Evolutionary conservation across 2,113 vertebrate species (phyloP).

Genomic region (Malurus alboscapulatus): DNA sequence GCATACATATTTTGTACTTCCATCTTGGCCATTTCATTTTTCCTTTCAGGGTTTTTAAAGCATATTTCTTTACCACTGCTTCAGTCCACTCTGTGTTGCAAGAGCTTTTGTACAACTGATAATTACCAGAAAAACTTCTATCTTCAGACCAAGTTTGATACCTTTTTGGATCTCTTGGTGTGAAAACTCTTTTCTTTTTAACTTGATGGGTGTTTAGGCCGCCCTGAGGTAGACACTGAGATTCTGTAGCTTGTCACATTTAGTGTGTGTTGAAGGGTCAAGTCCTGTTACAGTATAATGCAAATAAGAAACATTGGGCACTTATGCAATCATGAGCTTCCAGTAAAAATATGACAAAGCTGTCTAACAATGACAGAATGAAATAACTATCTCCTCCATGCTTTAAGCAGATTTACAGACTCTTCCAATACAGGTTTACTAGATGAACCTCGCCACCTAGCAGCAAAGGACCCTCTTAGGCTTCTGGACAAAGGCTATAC

Average conservation of each 20-base stretch:
- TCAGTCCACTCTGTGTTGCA: not conserved
- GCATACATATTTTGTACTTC: not conserved
- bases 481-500: not conserved
- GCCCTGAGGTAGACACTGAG: not conserved
- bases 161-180: not conserved
- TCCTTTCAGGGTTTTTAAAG: not conserved
- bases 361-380: not conserved
- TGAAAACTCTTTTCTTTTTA: not conserved
- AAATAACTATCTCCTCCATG: not conserved
- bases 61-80: not conserved
- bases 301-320: not conserved
- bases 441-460: constrained; percentile 46
- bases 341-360: not conserved
- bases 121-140: not conserved
- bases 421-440: not conserved
- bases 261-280: not conserved
- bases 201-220: not conserved
- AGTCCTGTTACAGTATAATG: not conserved
- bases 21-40: not conserved
- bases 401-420: not conserved
- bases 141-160: not conserved
- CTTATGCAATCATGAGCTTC: not conserved
- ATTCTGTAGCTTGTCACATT: not conserved
- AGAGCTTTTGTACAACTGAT: not conserved
- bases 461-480: not conserved